phyloP scores from a whole-genome alignment of 2,113 vertebrate species.

The Ptilonorhynchus violaceus region DNA sequence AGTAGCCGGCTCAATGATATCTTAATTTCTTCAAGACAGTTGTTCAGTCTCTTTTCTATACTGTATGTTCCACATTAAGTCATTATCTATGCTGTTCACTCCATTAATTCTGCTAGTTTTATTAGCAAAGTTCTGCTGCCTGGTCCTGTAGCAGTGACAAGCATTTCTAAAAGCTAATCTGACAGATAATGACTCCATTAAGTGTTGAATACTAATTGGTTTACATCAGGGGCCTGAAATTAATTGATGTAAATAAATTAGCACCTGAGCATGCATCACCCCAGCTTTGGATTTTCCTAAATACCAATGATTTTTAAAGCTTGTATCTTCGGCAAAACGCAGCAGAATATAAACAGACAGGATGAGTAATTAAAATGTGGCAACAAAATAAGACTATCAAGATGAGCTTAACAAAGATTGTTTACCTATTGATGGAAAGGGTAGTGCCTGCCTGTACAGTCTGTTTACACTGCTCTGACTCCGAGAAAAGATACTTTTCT shows the following conservation, averaged over 20 bases:
- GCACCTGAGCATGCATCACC: conserved; percentile 87
- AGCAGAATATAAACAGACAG: conserved; percentile 63
- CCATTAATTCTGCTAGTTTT: conserved; percentile 96
- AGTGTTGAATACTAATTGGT: conserved; percentile 91
- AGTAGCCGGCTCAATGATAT: conserved; percentile 82
- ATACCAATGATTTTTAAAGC: conserved; percentile 70
- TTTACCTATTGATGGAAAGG: conserved; percentile 52
- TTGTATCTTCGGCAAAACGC: conserved; percentile 62
- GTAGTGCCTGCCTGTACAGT: conserved; percentile 24
- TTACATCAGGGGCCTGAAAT: conserved; percentile 91
- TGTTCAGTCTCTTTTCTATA: conserved; percentile 84
- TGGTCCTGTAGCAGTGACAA: conserved; percentile 84
- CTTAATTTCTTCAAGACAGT: conserved; percentile 84
- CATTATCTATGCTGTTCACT: conserved; percentile 93
- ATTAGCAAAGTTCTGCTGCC: conserved; percentile 85
- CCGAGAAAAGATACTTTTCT: conserved; percentile 25
- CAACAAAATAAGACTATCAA: conserved; percentile 64
- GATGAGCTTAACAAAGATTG: conserved; percentile 52
- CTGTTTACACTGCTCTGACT: conserved; percentile 33
- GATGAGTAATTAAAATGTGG: conserved; percentile 70
- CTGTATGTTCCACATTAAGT: conserved; percentile 93
- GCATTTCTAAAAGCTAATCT: conserved; percentile 90
- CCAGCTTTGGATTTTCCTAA: conserved; percentile 73
- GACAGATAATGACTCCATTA: conserved; percentile 99
- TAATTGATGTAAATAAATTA: conserved; percentile 99